Base-by-base conservation (phyloP, 2,888 invertebrate species). In the Sinotaia quadrata region DNA sequence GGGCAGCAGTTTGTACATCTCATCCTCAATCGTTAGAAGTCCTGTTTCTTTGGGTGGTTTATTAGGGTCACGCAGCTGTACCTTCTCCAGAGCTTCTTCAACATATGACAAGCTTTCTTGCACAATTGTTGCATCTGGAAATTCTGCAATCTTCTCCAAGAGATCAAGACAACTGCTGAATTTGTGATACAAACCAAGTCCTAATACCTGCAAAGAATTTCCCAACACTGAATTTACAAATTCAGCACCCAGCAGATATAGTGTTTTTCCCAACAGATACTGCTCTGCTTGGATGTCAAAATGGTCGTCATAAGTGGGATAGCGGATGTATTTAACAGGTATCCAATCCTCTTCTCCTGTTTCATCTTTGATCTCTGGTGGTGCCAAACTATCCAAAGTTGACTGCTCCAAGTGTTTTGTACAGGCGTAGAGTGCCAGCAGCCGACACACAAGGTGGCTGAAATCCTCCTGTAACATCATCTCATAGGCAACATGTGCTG, bases 381-480 rank as follows among this genome's bases (percentile, higher is more conserved):
- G 70, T 47, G 77, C 81, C 47, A 73, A 60, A 12, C 75, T 73
- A 24, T 65, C 66, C 12, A 74, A 69, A 3, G 73, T 68, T 18
- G 68, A 31, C 33, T 75, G 58, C 10, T 74, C 34, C 37, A 77
- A 87, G 86, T 92, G 94, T 80, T 92, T 92, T 77, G 92, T 92
- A 85, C 94, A 94, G 34, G 94, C 92, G 87, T 93, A 92, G 49
- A 95, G 86, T 37, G 93, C 91, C 56, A 97, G 88, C 37, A 91
- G 88, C 75, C 91, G 91, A 4, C 92, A 91, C 27, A 96, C 90
- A 3, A 92, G 91, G 89, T 95, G 92, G 15, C 90, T 90, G 79
- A 92, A 92, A 81, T 97, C 95, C 89, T 97, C 96, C 88, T 97
- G 96, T 34, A 97, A 89, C 94, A 97, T 95, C 69, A 95, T 88